phyloP scores from a whole-genome alignment of 2,888 invertebrate species.

The Catocala sponsa region DNA sequence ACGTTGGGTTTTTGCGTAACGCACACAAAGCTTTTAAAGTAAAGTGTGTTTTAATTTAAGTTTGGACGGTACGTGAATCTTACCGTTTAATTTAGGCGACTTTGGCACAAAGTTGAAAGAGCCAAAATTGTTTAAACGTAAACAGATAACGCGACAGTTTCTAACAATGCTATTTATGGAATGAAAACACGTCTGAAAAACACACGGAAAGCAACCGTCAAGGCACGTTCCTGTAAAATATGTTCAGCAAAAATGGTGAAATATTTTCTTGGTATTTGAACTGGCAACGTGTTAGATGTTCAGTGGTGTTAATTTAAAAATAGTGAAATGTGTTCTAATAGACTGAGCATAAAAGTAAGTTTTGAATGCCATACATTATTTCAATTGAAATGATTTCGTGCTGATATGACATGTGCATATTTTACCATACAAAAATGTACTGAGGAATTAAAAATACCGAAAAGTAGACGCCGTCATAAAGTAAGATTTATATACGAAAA shows the following conservation, averaged over 20 bases:
- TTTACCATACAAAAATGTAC: constrained; percentile 5
- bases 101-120: constrained; percentile 36
- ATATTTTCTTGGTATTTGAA: constrained; percentile 2
- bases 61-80: constrained; percentile 31
- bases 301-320: not conserved
- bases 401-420: not conserved
- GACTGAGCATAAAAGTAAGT: not conserved
- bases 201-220: constrained; percentile 1
- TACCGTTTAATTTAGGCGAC: constrained; percentile 31
- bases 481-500: constrained; percentile 34
- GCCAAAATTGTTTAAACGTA: constrained; percentile 27
- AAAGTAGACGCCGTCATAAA: constrained; percentile 18
- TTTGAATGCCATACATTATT: not conserved
- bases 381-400: not conserved
- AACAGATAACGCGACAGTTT: constrained; percentile 29
- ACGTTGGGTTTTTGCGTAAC: constrained; percentile 27
- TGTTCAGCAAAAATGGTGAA: not conserved
- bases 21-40: constrained; percentile 36
- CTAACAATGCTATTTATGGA: constrained; percentile 25
- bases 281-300: not conserved
- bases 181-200: constrained; percentile 22
- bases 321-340: not conserved
- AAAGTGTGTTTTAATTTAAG: constrained; percentile 41
- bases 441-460: constrained; percentile 26
- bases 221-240: constrained; percentile 4